Conservation (phyloP, 2,113 vertebrate genomes). For the Equus przewalskii region DNA sequence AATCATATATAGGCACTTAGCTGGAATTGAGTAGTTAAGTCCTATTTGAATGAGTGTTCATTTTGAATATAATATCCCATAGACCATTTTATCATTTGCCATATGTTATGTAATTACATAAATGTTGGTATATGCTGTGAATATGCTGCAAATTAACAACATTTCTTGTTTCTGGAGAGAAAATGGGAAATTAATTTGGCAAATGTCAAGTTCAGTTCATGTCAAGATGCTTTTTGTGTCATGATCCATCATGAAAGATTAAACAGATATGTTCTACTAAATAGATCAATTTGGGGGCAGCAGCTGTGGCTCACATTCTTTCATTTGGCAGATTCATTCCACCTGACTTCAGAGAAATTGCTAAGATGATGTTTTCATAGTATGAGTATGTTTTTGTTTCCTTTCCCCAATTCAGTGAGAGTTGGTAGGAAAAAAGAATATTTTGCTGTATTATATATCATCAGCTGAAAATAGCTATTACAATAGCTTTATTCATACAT, state of each 20-base stretch:
- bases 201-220: slow-evolving; percentile 79
- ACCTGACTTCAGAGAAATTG: slow-evolving; percentile 70
- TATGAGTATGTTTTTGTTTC: slow-evolving; percentile 8
- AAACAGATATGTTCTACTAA: slow-evolving; percentile 76
- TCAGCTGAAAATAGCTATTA: slow-evolving; percentile 34
- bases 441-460: not conserved
- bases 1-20: not conserved
- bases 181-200: slow-evolving; percentile 83
- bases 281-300: slow-evolving; percentile 69
- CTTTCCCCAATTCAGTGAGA: slow-evolving; percentile 50
- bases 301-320: slow-evolving; percentile 61
- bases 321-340: slow-evolving; percentile 73
- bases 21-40: not conserved
- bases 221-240: slow-evolving; percentile 73
- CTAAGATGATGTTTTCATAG: slow-evolving; percentile 47
- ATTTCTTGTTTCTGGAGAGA: slow-evolving; percentile 78
- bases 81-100: slow-evolving; percentile 63
- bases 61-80: slow-evolving; percentile 52
- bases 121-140: slow-evolving; percentile 72
- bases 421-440: not conserved
- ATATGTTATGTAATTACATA: slow-evolving; percentile 69
- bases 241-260: slow-evolving; percentile 78
- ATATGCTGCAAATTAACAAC: slow-evolving; percentile 78
- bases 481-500: not conserved
- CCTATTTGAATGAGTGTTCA: slow-evolving; percentile 47